Base-by-base conservation (phyloP, 2,113 vertebrate genomes). In the Sakesphorus luctuosus region DNA sequence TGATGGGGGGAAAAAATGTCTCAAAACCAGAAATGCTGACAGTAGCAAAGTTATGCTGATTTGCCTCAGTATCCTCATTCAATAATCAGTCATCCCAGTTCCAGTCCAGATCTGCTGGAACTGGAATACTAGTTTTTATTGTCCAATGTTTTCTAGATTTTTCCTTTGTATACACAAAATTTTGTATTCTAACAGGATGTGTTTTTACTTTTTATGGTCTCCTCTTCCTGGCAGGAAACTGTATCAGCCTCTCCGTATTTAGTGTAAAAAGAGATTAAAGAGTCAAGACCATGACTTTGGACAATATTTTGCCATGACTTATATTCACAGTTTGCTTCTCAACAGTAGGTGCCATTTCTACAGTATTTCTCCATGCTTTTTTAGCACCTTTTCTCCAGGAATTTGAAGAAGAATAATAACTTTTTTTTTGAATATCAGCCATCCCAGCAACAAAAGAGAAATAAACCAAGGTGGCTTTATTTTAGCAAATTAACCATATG, bases 401-500 rank as follows among this genome's bases (percentile, higher is more conserved):
- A 88, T 62, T 67, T 38, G 15, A 84, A 93, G 17, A 79, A 63
- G 3, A 85, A 75, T 3, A 84, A 36, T 24, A 87, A 31, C 11
- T 77, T 88, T 83, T 38, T 82, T 89, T 79, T 53, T 6, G 35
- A 56, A 14, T 7, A 7, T 63, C 28, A 93, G 29, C 44, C 29
- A 69, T 76, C 24, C 56, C 75, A 56, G 90, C 24, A 93, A 84
- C 29, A 84, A 78, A 95, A 73, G 36, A 80, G 65, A 90, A 77
- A 90, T 59, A 84, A 95, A 74, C 13, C 24, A 90, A 78, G 19
- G 18, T 80, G 67, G 44, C 56, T 86, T 86, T 86, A 84, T 81
- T 93, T 91, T 93, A 91, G 61, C 49, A 86, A 88, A 95, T 95
- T 58, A 86, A 71, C 75, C 72, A 83, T 78, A 90, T 78, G 79